These are phyloP conservation scores for Meandrusa payeni DNA, from an alignment of 2,888 invertebrate species.

Conservation along the genomic window DNA sequence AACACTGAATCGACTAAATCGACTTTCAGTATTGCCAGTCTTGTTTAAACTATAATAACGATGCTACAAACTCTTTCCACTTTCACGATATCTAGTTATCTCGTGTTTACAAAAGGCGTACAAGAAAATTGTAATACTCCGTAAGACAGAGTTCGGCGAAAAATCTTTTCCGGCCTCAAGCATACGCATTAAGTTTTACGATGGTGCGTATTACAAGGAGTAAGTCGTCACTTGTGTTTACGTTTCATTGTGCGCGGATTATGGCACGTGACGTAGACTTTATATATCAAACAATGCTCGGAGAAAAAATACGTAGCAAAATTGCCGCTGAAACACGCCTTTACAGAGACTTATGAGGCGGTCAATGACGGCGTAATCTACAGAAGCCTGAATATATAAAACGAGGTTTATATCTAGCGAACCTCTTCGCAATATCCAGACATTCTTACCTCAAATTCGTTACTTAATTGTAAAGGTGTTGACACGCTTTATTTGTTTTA, in stretches of 20 bases:
- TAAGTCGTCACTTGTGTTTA: slow-evolving; percentile 69
- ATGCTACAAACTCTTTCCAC: no score
- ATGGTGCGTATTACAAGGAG: slow-evolving; percentile 59
- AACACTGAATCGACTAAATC: no score
- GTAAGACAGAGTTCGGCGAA: slow-evolving; percentile 1
- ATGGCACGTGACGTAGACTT: slow-evolving; percentile 67
- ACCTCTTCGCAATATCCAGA: neutral
- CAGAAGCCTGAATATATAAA: slow-evolving; percentile 10
- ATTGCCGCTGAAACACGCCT: slow-evolving; percentile 31
- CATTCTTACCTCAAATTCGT: slow-evolving; percentile 9
- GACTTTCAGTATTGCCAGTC: no score
- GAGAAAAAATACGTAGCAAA: slow-evolving; percentile 48
- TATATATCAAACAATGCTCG: slow-evolving; percentile 61
- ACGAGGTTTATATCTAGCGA: slow-evolving; percentile 3
- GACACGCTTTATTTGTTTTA: no score
- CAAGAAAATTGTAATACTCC: slow-evolving; percentile 13
- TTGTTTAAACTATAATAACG: no score
- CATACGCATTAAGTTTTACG: slow-evolving; percentile 64
- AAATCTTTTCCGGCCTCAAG: slow-evolving; percentile 21
- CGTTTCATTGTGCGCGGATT: slow-evolving; percentile 71
- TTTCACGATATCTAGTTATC: no score
- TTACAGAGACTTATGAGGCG: slow-evolving; percentile 14
- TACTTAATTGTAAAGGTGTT: slow-evolving; percentile 1
- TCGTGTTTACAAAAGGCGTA: no score
- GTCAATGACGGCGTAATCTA: slow-evolving; percentile 22